A percentile compares a stretch with the other conserved stretches of the same genome.
Conservation (phyloP, 2,888 invertebrate genomes). For the Nemotelus pantherinus region DNA sequence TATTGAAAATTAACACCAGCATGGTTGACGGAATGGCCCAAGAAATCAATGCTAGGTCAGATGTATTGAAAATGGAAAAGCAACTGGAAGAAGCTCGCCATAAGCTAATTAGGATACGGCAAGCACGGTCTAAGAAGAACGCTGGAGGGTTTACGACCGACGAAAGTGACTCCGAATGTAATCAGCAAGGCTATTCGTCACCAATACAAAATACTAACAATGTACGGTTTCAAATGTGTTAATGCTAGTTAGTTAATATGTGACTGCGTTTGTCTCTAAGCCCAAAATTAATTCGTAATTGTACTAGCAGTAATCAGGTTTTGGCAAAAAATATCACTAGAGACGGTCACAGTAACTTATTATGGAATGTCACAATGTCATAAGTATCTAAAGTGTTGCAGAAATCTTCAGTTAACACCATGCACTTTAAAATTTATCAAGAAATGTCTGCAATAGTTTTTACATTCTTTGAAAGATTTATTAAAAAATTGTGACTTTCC, state of each 20-base stretch:
- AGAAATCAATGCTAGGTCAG: slow-evolving; percentile 90
- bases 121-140: slow-evolving; percentile 87
- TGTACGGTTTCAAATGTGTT: slow-evolving; percentile 56
- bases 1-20: slow-evolving; percentile 86
- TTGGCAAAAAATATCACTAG: neutral
- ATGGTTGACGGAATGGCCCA: slow-evolving; percentile 98
- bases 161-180: slow-evolving; percentile 73
- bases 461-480: too few relatives aligned
- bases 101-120: slow-evolving; percentile 88
- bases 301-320: neutral
- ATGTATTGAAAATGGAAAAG: slow-evolving; percentile 92
- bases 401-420: too few relatives aligned
- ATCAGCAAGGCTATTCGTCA: slow-evolving; percentile 52
- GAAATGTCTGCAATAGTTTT: too few relatives aligned
- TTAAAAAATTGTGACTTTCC: too few relatives aligned
- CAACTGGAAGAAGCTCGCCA: slow-evolving; percentile 93
- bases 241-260: neutral
- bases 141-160: slow-evolving; percentile 66
- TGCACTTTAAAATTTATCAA: too few relatives aligned
- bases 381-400: too few relatives aligned
- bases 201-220: slow-evolving; percentile 58
- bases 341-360: neutral
- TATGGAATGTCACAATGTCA: too few relatives aligned
- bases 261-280: neutral
- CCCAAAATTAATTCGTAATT: neutral